phyloP scores from a whole-genome alignment of 2,797 vertebrate genomes.

The Peromyscus aztecus region DNA sequence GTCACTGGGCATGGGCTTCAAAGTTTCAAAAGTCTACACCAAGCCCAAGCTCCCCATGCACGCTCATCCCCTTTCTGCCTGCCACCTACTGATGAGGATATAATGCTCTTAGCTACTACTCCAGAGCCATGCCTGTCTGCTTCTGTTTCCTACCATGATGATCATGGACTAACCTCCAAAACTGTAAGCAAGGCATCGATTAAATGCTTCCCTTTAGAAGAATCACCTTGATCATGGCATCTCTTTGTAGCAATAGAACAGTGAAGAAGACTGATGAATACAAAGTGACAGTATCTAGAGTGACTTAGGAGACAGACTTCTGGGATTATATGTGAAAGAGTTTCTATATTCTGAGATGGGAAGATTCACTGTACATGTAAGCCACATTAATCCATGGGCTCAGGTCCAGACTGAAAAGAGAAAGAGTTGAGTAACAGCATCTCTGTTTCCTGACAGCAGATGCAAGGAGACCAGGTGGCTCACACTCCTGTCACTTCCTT shows the following conservation, averaged over 20 bases:
- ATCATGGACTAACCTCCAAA: neutral
- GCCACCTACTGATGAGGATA: neutral
- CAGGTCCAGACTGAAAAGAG: neutral
- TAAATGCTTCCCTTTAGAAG: neutral
- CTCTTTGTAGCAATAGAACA: neutral
- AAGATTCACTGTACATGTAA: neutral
- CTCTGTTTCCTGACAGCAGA: neutral
- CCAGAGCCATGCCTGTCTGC: neutral
- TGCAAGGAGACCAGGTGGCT: neutral
- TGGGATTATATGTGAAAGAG: too few species aligned
- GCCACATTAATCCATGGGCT: neutral
- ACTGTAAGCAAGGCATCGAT: neutral
- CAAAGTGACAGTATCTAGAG: neutral
- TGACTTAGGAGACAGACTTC: neutral
- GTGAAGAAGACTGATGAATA: neutral
- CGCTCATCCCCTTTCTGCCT: too few species aligned
- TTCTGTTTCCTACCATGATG: neutral
- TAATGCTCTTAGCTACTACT: neutral
- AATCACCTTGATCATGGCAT: neutral
- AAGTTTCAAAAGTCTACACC: neutral
- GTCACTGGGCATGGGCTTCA: too few species aligned
- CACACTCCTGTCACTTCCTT: too few species aligned
- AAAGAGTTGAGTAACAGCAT: neutral
- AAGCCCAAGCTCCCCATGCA: neutral
- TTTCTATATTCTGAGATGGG: neutral